Evolutionary conservation across 2,797 vertebrate genomes (phyloP), one percentile per base, ranked within the genome.

Genomic region (Crenuchus spilurus): DNA sequence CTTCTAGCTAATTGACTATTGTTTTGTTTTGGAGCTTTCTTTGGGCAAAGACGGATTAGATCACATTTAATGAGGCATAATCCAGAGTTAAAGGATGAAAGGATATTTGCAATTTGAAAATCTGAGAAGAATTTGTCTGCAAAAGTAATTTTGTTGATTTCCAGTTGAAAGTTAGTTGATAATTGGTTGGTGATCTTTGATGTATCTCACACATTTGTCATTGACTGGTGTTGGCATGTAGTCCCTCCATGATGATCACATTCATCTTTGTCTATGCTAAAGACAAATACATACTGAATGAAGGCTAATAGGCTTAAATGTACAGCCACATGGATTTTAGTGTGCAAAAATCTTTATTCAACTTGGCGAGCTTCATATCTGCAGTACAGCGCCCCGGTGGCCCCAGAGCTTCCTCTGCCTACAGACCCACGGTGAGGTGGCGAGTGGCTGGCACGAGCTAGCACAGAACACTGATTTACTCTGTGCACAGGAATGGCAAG

Each of bases 401-500:
- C 49, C 41, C 39, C 18, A 11, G 14, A 11, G 10, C 48, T 57
- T 75, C 49, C 58, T 24, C 75, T 61, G 31, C 42, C 37, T 26
- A 51, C 24, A 48, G 14, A 62, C 33, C 20, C 51, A 63, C 70
- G 76, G 6, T 82, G 84, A 54, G 76, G 80, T 83, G 73, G 75
- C 77, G 74, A 84, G 83, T 20, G 79, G 69, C 78, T 85, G 80
- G 78, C 81, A 82, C 83, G 67, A 88, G 79, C 77, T 68, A 78
- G 44, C 60, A 70, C 83, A 82, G 82, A 76, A 84, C 75, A 76
- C 78, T 77, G 76, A 78, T 75, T 75, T 71, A 81, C 75, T 76
- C 41, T 81, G 75, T 58, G 74, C 72, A 26, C 44, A 49, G 84
- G 88, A 90, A 92, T 90, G 87, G 80, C 72, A 88, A 80, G 89